phyloP scores from a whole-genome alignment of 2,888 invertebrate species.

The Cyclophora albipunctata region DNA sequence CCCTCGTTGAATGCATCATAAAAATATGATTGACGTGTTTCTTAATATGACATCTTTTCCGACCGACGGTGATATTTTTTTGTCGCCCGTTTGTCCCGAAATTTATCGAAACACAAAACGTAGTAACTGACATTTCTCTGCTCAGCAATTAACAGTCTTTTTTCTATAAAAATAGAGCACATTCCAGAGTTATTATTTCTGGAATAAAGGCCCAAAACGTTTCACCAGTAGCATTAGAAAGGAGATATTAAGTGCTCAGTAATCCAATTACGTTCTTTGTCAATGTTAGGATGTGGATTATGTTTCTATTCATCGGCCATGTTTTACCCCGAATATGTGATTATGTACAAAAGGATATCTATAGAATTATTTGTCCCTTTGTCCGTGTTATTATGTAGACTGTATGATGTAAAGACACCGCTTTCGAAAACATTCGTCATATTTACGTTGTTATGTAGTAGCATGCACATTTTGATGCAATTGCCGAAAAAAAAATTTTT shows the following conservation, averaged over 20 bases:
- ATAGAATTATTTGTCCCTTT: constrained; percentile 52
- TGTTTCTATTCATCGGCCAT: constrained; percentile 65
- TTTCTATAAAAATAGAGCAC: no score
- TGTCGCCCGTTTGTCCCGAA: constrained; percentile 54
- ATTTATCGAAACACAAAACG: constrained; percentile 17
- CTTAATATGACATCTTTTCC: constrained; percentile 73
- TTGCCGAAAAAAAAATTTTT: no score
- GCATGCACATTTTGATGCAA: neutral
- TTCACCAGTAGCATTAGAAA: constrained; percentile 40
- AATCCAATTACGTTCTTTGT: constrained; percentile 74
- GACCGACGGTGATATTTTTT: constrained; percentile 75
- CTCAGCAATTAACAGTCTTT: neutral
- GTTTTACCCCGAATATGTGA: constrained; percentile 55
- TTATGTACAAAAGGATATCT: constrained; percentile 60
- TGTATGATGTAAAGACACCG: constrained; percentile 46
- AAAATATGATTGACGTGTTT: constrained; percentile 76
- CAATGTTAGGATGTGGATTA: constrained; percentile 70
- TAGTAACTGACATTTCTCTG: constrained; percentile 6
- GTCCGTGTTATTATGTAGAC: constrained; percentile 38
- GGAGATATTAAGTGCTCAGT: constrained; percentile 68
- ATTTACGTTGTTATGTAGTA: neutral
- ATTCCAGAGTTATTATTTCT: no score
- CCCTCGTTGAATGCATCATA: constrained; percentile 64
- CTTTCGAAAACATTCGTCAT: constrained; percentile 7
- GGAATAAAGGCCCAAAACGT: no score